phyloP scores from a whole-genome alignment of 2,113 vertebrate species.

The Grus americana region DNA sequence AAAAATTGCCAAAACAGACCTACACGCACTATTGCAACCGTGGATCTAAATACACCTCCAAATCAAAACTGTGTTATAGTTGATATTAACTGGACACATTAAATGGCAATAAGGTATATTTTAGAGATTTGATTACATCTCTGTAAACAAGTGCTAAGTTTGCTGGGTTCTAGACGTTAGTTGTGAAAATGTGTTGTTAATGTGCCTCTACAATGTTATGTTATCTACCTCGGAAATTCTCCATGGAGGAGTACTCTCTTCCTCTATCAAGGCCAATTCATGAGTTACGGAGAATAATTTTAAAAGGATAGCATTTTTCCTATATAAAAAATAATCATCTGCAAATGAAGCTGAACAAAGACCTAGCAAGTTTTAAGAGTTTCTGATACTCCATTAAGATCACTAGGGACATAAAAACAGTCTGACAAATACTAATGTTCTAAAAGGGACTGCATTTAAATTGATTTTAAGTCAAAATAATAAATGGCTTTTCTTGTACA shows the following conservation, averaged over 20 bases:
- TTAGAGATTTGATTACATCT: not conserved
- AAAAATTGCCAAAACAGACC: not conserved
- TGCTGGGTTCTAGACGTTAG: not conserved
- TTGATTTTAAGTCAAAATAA: constrained; percentile 45
- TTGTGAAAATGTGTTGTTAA: not conserved
- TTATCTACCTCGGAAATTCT: not conserved
- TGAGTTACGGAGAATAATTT: not conserved
- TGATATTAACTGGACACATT: not conserved
- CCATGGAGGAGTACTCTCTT: not conserved
- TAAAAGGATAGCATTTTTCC: not conserved
- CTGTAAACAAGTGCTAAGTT: not conserved
- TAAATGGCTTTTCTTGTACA: not conserved
- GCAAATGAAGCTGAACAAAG: constrained; percentile 2
- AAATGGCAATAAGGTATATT: not conserved
- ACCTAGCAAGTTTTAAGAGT: not conserved
- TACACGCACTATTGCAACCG: not conserved
- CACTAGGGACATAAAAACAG: not conserved
- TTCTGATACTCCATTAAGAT: constrained; percentile 5
- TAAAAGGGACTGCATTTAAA: not conserved
- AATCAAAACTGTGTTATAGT: not conserved
- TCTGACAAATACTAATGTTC: constrained; percentile 8
- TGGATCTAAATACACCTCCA: not conserved
- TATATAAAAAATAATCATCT: not conserved
- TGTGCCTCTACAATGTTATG: accelerated
- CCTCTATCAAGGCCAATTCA: not conserved